Base-by-base conservation (phyloP, 2,888 invertebrate species). In the Nebria brevicollis region DNA sequence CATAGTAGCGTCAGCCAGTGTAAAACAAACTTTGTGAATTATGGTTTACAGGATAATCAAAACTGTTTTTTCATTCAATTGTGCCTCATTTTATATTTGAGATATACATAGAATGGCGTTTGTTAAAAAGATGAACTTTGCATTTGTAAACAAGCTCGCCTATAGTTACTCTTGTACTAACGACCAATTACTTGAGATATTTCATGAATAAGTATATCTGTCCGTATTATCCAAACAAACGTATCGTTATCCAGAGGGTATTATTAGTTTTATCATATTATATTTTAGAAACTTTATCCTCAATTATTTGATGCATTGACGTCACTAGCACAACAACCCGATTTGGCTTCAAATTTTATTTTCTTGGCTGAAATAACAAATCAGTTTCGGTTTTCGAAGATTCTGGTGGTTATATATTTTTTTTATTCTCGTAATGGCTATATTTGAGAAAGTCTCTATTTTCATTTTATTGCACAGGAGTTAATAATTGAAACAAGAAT, bases 171-270 rank as follows among this genome's bases (percentile, higher is more conserved):
- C 8, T 73, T 74, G 20, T 20, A 66, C 79, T 79, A 79, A 79
- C 79, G 79, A 79, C 79, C 79, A 79, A 79, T 79, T 79, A 79
- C 68, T 75, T 79, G 79, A 15, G 68, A 68, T 74, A 79, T 79
- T 66, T 66, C 74, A 34, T 78, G 78, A 26, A 75, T 54, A 34
- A 34, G 15, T 66, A 70, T 70, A 15, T 34, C 0, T 70, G 70
- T 34, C 25, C 5, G 70, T 70, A 15, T 70, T 70, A 70, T 70
- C 70, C 70, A 70, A 70, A 70, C 70, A 70, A 70, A 15, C 70
- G 10, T 20, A 5, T 26, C 54, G 54, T 13, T 70, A 70, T 70
- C 70, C 70, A 20, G 70, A 34, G 70, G 70, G 26, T 70, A 70
- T 70, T 70, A 26, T 13, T 26, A 70, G 70, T 70, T 70, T 26